Evolutionary conservation across 2,113 vertebrate genomes (phyloP).

Genomic region (Myodes glareolus): DNA sequence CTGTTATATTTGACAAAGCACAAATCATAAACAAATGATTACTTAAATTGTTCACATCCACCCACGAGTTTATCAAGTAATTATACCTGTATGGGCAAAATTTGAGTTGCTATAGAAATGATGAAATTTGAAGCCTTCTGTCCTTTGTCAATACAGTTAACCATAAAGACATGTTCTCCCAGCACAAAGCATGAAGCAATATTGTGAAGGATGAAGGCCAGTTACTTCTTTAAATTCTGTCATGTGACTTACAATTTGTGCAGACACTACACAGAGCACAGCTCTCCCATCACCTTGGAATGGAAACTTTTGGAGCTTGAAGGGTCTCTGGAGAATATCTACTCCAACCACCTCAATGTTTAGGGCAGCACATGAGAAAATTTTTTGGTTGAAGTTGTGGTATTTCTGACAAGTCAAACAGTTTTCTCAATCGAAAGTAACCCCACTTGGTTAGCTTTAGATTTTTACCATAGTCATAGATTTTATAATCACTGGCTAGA

Average conservation of each 20-base stretch:
- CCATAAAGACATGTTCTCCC: slow-evolving; percentile 26
- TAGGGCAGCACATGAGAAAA: background rate
- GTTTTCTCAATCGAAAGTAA: background rate
- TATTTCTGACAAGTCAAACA: slow-evolving; percentile 8
- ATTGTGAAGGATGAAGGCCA: slow-evolving; percentile 18
- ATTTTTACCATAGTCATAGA: background rate
- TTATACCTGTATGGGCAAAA: slow-evolving; percentile 16
- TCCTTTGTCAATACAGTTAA: slow-evolving; percentile 29
- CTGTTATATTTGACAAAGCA: background rate
- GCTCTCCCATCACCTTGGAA: background rate
- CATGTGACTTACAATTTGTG: background rate
- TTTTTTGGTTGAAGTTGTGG: slow-evolving; percentile 14
- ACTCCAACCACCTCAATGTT: background rate
- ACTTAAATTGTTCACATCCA: background rate
- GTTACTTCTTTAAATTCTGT: background rate
- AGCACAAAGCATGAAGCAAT: background rate
- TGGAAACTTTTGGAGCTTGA: slow-evolving; percentile 17
- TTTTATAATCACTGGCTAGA: slow-evolving; percentile 31
- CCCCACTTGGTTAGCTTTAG: background rate
- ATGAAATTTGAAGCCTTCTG: slow-evolving; percentile 8
- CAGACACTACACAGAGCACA: background rate
- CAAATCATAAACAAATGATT: slow-evolving; percentile 40
- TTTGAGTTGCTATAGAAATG: background rate
- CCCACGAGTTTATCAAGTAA: background rate
- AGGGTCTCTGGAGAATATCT: slow-evolving; percentile 14